phyloP scores from a whole-genome alignment of 1,140 invertebrate genomes.

The Achatina immaculata region DNA sequence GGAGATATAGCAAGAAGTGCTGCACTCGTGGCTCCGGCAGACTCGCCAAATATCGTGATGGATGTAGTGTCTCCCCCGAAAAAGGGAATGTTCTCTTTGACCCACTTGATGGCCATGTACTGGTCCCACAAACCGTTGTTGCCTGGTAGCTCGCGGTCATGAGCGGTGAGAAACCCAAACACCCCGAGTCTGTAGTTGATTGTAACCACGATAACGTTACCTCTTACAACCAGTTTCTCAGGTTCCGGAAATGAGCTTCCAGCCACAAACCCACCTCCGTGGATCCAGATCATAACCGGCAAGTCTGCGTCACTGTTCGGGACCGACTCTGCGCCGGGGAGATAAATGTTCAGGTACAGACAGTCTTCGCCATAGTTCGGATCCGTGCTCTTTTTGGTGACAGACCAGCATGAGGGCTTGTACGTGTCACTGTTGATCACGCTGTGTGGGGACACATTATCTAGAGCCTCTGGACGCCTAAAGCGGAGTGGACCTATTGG shows the following conservation, averaged over 20 bases:
- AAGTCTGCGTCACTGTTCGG: background rate
- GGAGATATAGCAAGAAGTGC: slow-evolving; percentile 58
- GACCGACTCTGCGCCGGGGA: background rate
- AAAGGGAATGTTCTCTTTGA: slow-evolving; percentile 87
- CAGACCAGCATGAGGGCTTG: slow-evolving; percentile 20
- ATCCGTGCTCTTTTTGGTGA: background rate
- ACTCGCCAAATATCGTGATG: slow-evolving; percentile 93
- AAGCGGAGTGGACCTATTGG: slow-evolving; percentile 21
- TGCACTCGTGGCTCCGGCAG: slow-evolving; percentile 81
- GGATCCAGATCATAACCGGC: slow-evolving; percentile 48
- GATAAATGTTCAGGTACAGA: slow-evolving; percentile 46
- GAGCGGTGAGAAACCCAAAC: slow-evolving; percentile 89
- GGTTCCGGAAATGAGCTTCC: slow-evolving; percentile 38
- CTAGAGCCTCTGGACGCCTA: slow-evolving; percentile 10
- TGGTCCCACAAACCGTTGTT: slow-evolving; percentile 97
- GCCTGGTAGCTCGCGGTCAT: slow-evolving; percentile 89
- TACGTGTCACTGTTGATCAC: background rate
- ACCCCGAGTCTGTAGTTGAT: slow-evolving; percentile 51
- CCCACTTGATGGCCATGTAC: slow-evolving; percentile 72
- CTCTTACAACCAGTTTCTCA: slow-evolving; percentile 10
- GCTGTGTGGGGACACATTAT: background rate
- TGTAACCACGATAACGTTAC: slow-evolving; percentile 43
- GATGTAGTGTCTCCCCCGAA: slow-evolving; percentile 90
- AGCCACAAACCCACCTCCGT: slow-evolving; percentile 43
- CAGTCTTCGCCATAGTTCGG: slow-evolving; percentile 42